phyloP scores from a whole-genome alignment of 2,113 vertebrate genomes.

The Potamarius usumacintae region DNA sequence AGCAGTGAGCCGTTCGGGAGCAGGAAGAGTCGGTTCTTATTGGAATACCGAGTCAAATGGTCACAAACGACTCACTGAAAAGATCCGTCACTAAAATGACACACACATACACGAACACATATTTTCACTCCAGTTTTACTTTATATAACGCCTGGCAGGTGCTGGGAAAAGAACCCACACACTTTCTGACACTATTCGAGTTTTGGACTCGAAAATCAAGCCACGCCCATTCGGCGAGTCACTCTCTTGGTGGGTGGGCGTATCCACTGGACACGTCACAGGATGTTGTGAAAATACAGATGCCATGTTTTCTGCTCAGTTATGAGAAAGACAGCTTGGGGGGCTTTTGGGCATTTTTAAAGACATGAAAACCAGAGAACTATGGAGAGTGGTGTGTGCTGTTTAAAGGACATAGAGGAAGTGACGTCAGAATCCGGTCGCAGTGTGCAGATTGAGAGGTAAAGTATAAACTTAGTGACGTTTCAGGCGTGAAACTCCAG shows the following conservation, averaged over 20 bases:
- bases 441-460: constrained; percentile 66
- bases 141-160: background rate
- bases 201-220: background rate
- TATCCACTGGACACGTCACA: background rate
- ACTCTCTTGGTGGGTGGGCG: background rate
- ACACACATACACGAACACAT: background rate
- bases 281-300: constrained; percentile 36
- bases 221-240: background rate
- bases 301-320: constrained; percentile 23
- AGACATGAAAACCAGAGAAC: constrained; percentile 69
- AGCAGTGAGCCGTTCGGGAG: background rate
- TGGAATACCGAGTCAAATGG: background rate
- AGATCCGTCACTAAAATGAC: background rate
- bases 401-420: constrained; percentile 68
- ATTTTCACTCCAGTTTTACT: background rate
- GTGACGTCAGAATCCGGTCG: constrained; percentile 55
- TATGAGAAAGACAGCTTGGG: too few relatives aligned
- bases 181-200: background rate
- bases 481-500: background rate
- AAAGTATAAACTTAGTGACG: background rate
- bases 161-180: background rate
- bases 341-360: constrained; percentile 8
- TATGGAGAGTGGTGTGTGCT: constrained; percentile 72
- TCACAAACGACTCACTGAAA: background rate
- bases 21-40: background rate